phyloP scores from a whole-genome alignment of 2,888 invertebrate species.

The Drosophila fungiperda region DNA sequence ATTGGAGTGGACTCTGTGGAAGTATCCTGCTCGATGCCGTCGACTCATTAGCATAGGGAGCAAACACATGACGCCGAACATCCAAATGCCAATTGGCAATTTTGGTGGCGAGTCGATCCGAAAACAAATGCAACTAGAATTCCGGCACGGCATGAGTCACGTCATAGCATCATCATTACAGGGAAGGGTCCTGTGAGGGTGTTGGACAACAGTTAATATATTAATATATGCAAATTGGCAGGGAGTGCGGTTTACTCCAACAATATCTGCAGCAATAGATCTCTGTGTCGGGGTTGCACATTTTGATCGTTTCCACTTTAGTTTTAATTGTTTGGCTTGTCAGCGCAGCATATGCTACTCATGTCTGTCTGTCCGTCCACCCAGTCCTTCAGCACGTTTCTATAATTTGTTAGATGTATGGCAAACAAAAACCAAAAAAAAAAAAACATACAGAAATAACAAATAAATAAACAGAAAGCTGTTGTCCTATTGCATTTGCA shows the following conservation, averaged over 20 bases:
- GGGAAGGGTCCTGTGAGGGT: conserved; percentile 47
- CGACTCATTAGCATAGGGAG: conserved; percentile 66
- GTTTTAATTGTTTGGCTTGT: conserved; percentile 82
- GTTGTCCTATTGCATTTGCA: conserved; percentile 43
- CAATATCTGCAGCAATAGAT: conserved; percentile 62
- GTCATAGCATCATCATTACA: conserved; percentile 57
- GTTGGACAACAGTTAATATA: conserved; percentile 66
- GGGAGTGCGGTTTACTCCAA: conserved; percentile 51
- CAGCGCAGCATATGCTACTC: conserved; percentile 61
- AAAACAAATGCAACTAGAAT: conserved; percentile 11
- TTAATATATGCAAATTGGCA: conserved; percentile 83
- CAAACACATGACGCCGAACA: conserved; percentile 67
- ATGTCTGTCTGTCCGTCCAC: not conserved
- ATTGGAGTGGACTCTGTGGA: conserved; percentile 43
- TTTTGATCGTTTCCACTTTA: conserved; percentile 84
- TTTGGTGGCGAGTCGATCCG: conserved; percentile 20
- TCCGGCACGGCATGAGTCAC: conserved; percentile 70
- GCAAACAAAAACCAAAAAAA: conserved; percentile 4
- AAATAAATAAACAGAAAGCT: conserved; percentile 6
- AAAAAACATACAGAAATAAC: not conserved
- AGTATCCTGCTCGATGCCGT: conserved; percentile 47
- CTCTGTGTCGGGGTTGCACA: conserved; percentile 62
- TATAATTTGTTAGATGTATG: conserved; percentile 63
- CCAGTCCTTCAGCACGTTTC: conserved; percentile 35
- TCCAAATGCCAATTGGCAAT: conserved; percentile 70